Evolutionary conservation across 2,797 vertebrate genomes (phyloP).

Genomic region (Peromyscus aztecus): DNA sequence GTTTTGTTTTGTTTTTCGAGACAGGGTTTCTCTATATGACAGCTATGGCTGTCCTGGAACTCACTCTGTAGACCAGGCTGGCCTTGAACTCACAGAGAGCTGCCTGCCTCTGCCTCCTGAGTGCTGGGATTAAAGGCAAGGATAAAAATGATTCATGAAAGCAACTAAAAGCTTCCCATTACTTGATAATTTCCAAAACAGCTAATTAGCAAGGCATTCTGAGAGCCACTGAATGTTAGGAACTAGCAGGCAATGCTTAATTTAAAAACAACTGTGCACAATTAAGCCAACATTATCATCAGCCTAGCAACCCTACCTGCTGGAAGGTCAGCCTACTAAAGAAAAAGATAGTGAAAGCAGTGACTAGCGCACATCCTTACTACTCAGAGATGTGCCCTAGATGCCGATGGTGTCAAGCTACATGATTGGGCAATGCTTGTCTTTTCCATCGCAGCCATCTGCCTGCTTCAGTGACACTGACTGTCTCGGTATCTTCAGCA

Average conservation of each 20-base stretch:
- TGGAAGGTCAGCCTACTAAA: background rate
- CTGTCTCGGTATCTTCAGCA: background rate
- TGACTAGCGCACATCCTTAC: background rate
- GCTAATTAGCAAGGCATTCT: background rate
- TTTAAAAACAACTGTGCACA: background rate
- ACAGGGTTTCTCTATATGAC: no score
- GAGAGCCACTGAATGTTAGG: background rate
- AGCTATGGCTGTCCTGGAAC: no score
- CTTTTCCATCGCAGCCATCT: background rate
- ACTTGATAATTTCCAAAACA: constrained; percentile 15
- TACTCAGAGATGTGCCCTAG: background rate
- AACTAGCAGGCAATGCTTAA: background rate
- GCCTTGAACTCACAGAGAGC: no score
- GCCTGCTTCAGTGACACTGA: background rate
- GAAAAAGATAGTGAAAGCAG: background rate
- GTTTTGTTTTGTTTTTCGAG: no score
- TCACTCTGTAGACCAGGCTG: no score
- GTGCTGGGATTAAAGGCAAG: no score
- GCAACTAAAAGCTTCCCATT: background rate
- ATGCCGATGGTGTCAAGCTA: background rate
- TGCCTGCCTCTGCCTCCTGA: no score
- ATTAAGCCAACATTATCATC: background rate
- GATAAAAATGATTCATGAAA: background rate
- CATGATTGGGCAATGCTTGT: background rate
- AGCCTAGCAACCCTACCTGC: background rate